phyloP scores from a whole-genome alignment of 2,797 vertebrate genomes.

The Ciconia nigra region DNA sequence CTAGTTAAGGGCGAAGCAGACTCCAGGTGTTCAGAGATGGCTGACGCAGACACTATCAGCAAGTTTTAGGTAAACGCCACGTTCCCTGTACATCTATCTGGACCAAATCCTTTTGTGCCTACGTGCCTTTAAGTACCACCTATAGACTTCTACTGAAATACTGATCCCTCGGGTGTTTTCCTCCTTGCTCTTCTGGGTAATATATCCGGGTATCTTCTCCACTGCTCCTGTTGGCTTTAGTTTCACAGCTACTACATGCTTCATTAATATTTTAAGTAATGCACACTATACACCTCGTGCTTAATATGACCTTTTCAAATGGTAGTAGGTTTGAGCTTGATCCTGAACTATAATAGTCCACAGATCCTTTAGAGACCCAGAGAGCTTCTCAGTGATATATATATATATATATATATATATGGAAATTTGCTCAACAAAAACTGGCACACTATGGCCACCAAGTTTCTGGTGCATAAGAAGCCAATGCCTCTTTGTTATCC shows the following conservation, averaged over 20 bases:
- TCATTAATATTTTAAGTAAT: not conserved
- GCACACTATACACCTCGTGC: not conserved
- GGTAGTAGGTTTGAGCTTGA: not conserved
- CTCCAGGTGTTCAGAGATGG: not conserved
- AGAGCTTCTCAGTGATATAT: not conserved
- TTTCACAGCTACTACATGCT: not conserved
- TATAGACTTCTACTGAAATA: not conserved
- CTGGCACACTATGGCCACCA: accelerated
- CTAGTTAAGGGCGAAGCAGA: not conserved
- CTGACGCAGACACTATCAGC: not conserved
- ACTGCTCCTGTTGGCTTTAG: not conserved
- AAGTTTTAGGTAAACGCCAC: not conserved
- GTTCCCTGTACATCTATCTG: not conserved
- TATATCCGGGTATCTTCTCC: not conserved
- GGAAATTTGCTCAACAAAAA: not conserved
- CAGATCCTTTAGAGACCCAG: not conserved
- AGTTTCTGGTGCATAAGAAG: not conserved
- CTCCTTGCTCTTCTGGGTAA: not conserved
- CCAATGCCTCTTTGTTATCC: not conserved
- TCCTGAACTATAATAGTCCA: not conserved
- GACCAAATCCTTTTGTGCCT: not conserved
- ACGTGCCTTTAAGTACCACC: not conserved
- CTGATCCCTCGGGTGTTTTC: not conserved
- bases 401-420: not conserved
- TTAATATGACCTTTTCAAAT: not conserved